These are phyloP conservation scores for Acleris cristana DNA, from an alignment of 2,888 invertebrate species.

Conservation along the genomic window DNA sequence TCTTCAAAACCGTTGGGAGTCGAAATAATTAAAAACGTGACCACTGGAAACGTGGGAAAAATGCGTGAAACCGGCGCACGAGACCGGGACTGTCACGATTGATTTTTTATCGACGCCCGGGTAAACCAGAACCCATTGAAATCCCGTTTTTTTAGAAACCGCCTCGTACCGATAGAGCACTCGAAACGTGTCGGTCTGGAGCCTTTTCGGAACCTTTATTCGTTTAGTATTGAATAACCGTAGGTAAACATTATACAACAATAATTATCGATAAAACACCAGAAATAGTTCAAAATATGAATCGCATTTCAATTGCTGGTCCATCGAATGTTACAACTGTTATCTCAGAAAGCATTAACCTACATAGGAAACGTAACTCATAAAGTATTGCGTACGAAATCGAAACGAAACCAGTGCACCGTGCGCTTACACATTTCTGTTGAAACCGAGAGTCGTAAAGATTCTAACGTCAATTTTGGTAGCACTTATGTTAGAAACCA, in stretches of 20 bases:
- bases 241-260: too few species aligned
- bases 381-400: slow-evolving; percentile 68
- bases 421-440: slow-evolving; percentile 66
- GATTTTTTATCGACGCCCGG: slow-evolving; percentile 60
- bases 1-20: not conserved
- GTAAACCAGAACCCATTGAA: slow-evolving; percentile 51
- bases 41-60: slow-evolving; percentile 69
- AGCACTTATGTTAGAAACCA: slow-evolving; percentile 51
- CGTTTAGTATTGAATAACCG: too few species aligned
- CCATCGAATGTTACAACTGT: slow-evolving; percentile 51
- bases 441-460: slow-evolving; percentile 68
- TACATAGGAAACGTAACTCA: slow-evolving; percentile 67
- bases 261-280: slow-evolving; percentile 14
- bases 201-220: not conserved
- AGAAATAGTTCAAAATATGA: slow-evolving; percentile 18
- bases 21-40: slow-evolving; percentile 48
- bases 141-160: slow-evolving; percentile 24
- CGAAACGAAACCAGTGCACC: slow-evolving; percentile 67
- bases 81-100: slow-evolving; percentile 57
- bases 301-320: slow-evolving; percentile 31
- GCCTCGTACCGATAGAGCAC: slow-evolving; percentile 21
- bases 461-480: slow-evolving; percentile 53
- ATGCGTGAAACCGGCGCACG: slow-evolving; percentile 51
- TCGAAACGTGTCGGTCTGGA: slow-evolving; percentile 3
- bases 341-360: slow-evolving; percentile 72